Percentiles rank a stretch among this genome's conserved stretches.
phyloP scores from a whole-genome alignment of 2,888 invertebrate species.

The Lycia hirtaria region DNA sequence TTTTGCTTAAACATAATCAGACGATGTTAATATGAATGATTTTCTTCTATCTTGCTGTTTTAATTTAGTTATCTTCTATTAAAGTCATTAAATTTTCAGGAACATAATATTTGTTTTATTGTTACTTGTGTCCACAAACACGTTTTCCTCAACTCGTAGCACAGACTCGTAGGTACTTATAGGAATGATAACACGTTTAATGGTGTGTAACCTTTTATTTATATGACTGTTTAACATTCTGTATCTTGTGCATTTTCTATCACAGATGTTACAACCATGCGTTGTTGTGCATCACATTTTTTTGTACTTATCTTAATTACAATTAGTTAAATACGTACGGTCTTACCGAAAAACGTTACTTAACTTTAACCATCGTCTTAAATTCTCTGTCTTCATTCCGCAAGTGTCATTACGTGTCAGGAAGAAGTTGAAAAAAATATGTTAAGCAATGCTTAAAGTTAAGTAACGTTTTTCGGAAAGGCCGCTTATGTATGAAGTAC shows the following conservation, averaged over 20 bases:
- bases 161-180: too few relatives aligned
- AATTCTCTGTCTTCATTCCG: too few relatives aligned
- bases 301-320: too few relatives aligned
- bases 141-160: background rate
- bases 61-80: conserved; percentile 86
- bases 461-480: too few relatives aligned
- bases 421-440: too few relatives aligned
- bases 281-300: background rate
- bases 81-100: conserved; percentile 86
- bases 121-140: conserved; percentile 33
- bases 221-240: background rate
- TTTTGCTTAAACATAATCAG: conserved; percentile 79
- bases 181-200: background rate
- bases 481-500: background rate
- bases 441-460: too few relatives aligned
- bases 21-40: conserved; percentile 81
- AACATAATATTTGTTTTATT: conserved; percentile 67
- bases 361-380: too few relatives aligned
- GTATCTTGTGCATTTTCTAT: background rate
- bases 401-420: too few relatives aligned
- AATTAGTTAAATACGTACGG: too few relatives aligned
- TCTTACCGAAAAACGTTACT: too few relatives aligned
- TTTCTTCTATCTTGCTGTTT: conserved; percentile 85
- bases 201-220: conserved; percentile 1
- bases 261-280: background rate